Evolutionary conservation across 2,797 vertebrate genomes (phyloP), one percentile per base, ranked within the genome.

Genomic region (Furcifer pardalis): DNA sequence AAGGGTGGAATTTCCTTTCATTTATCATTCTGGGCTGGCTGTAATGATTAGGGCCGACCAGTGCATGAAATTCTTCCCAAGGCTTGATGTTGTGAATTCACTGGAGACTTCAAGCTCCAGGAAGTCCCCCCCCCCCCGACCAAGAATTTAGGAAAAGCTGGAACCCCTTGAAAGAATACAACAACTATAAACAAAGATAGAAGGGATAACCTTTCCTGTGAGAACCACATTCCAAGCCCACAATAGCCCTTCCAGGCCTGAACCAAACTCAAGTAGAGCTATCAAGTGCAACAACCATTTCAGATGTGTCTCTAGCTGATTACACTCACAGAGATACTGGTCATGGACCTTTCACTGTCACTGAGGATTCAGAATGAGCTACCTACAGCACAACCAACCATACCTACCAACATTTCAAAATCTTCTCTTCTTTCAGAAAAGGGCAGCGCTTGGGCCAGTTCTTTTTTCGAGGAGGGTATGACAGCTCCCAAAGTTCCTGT

Each of bases 21-120:
- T 78, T 89, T 94, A 42, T 93, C 35, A 87, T 92, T 87, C 89
- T 86, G 19, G 73, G n/a, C 88, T 93, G 37, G n/a, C 88, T 93
- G 37, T 12, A 90, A 63, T 85, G 44, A 81, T 86, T 85, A 85
- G 74, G n/a, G 77, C 89, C 91, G 82, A 81, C 88, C 44, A 65
- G 80, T 42, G 71, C 79, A 82, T 86, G 83, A 90, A 87, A 69
- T 84, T 66, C 89, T 91, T 92, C 87, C 87, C 37, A 73, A 89
- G 72, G 81, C 76, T 68, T 72, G 82, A 72, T 92, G 93, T 92
- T 93, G 79, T 87, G 84, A 89, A 60, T 94, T 94, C 89, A 84
- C 81, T 91, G 86, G 86, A 89, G 89, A 83, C 60, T n/a, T n/a
- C n/a, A 80, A 85, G n/a, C 78, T 86, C 88, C 37, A 74, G 88